Conservation (phyloP, 2,888 invertebrate genomes). For the Glaucopsyche alexis region DNA sequence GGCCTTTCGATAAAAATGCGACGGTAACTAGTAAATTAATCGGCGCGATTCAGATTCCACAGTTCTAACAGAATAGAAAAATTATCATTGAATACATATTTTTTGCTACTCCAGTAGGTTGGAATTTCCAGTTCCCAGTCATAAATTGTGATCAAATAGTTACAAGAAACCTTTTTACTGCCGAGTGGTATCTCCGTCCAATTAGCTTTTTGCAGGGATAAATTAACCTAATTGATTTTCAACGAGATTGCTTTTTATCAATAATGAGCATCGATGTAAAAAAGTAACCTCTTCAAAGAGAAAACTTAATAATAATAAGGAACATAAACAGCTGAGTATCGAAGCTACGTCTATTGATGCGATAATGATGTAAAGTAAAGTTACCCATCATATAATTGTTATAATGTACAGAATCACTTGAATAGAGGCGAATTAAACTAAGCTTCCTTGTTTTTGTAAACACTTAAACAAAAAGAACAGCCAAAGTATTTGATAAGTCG, state of each 20-base stretch:
- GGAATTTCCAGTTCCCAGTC: conserved; percentile 26
- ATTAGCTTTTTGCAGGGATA: conserved; percentile 24
- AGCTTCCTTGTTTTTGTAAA: not conserved
- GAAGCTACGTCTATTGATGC: not conserved
- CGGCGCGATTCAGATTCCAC: conserved; percentile 18
- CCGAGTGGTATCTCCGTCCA: conserved; percentile 27
- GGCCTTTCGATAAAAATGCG: not conserved
- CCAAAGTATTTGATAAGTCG: not conserved
- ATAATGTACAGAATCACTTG: no score
- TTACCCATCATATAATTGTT: not conserved
- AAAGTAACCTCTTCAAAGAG: conserved; percentile 3
- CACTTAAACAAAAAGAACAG: not conserved
- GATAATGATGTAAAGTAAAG: not conserved
- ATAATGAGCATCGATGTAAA: conserved; percentile 9
- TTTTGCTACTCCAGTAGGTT: conserved; percentile 13
- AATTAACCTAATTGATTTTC: conserved; percentile 24
- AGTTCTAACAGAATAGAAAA: conserved; percentile 13
- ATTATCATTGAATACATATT: conserved; percentile 28
- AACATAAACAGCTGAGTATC: conserved; percentile 23
- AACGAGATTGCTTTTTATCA: conserved; percentile 18
- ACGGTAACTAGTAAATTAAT: conserved; percentile 2
- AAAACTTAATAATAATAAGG: not conserved
- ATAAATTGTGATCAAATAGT: conserved; percentile 24
- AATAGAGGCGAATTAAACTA: no score
- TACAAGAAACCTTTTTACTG: conserved; percentile 24